Percentiles rank a stretch among this genome's conserved stretches.
Conservation (phyloP, 1,140 invertebrate species). For the Druon quercuslanigerum region DNA sequence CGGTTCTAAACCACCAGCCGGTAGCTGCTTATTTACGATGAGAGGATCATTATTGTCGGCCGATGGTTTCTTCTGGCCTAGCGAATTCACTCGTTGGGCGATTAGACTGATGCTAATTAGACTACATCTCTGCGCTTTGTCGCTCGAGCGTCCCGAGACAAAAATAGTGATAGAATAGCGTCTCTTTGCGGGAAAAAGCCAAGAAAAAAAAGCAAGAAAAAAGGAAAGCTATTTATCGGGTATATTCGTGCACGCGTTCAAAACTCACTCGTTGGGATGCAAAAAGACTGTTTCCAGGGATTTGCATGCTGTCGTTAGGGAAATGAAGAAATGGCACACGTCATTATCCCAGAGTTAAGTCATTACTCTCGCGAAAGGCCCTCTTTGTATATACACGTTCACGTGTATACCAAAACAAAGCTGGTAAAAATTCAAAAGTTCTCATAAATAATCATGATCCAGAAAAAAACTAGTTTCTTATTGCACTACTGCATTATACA, state of each 20-base stretch:
- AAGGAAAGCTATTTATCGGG: conserved; percentile 48
- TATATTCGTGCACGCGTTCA: conserved; percentile 34
- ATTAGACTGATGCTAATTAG: conserved; percentile 70
- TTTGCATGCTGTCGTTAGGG: conserved; percentile 23
- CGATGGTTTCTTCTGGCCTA: conserved; percentile 59
- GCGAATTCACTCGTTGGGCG: conserved; percentile 62
- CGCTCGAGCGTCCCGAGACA: conserved; percentile 52
- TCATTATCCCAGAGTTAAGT: conserved; percentile 20
- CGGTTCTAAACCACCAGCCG: conserved; percentile 31
- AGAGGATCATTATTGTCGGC: conserved; percentile 57
- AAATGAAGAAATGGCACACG: conserved; percentile 14
- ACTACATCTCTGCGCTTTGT: conserved; percentile 60
- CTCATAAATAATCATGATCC: too few relatives aligned
- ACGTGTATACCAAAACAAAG: neutral
- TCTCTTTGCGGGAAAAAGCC: conserved; percentile 32
- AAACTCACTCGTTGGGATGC: conserved; percentile 53
- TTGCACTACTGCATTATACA: too few relatives aligned
- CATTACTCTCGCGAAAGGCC: neutral
- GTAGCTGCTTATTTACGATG: conserved; percentile 56
- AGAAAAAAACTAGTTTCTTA: too few relatives aligned
- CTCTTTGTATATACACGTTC: neutral
- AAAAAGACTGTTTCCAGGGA: conserved; percentile 37
- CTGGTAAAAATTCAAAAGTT: neutral
- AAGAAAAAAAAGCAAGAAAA: conserved; percentile 37
- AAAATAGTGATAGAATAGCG: conserved; percentile 53